Conservation (phyloP, 2,888 invertebrate species). For the Dolichopus griseipennis region DNA sequence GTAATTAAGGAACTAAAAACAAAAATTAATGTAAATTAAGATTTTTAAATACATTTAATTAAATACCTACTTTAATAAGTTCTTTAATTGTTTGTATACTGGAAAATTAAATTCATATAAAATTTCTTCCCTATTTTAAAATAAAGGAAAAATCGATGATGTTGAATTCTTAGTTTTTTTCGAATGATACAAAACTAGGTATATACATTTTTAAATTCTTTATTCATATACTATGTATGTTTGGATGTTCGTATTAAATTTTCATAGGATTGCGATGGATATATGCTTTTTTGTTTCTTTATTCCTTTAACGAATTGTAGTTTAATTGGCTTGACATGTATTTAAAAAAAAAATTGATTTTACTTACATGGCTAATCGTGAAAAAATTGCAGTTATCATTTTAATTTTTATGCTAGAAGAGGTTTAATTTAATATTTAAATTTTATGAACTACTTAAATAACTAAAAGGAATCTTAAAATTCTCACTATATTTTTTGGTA, state of each 20-base stretch:
- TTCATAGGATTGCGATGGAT: not conserved
- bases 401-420: constrained; percentile 19
- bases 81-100: too few species aligned
- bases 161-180: not conserved
- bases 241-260: too few species aligned
- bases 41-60: too few species aligned
- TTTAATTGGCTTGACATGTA: not conserved
- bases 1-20: too few species aligned
- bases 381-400: constrained; percentile 41
- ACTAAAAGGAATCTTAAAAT: not conserved
- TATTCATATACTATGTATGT: too few species aligned
- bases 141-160: not conserved
- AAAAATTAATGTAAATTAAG: too few species aligned
- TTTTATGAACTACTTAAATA: not conserved
- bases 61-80: too few species aligned
- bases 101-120: too few species aligned
- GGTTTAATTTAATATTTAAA: too few species aligned
- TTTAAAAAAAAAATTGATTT: constrained; percentile 20
- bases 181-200: too few species aligned
- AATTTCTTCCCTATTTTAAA: not conserved
- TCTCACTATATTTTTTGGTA: not conserved
- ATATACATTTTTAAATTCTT: too few species aligned
- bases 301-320: too few species aligned
- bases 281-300: not conserved
- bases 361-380: constrained; percentile 42